A percentile compares a stretch with the other conserved stretches of the same genome.
Conservation (phyloP, 2,797 vertebrate species). For the Dermochelys coriacea region DNA sequence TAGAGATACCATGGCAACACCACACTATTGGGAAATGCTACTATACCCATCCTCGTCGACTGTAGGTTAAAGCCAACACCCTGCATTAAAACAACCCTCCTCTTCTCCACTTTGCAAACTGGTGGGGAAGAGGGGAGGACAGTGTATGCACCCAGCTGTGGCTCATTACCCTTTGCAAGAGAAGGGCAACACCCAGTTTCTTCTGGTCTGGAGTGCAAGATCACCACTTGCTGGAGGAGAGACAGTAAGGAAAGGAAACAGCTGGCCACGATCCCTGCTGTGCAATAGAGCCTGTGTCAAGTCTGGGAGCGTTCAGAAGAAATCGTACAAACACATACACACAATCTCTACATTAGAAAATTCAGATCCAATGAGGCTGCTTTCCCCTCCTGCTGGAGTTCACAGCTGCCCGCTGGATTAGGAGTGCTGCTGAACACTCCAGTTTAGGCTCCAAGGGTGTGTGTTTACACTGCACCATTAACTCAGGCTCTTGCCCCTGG, state of each 20-base stretch:
- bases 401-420: too few species aligned
- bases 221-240: not conserved
- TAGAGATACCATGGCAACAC: conserved; percentile 81
- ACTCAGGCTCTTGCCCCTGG: not conserved
- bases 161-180: not conserved
- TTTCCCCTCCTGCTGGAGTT: not conserved
- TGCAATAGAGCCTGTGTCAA: not conserved
- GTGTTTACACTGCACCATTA: not conserved
- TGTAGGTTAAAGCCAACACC: conserved; percentile 35
- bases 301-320: not conserved
- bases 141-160: not conserved
- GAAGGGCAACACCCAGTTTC: not conserved
- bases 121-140: not conserved
- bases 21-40: conserved; percentile 80
- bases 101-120: not conserved
- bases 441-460: too few species aligned
- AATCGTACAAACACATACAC: not conserved
- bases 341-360: not conserved
- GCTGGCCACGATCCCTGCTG: not conserved
- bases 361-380: not conserved
- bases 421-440: not conserved
- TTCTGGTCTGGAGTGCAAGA: not conserved
- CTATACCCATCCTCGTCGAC: conserved; percentile 50
- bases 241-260: not conserved
- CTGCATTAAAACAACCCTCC: not conserved